Evolutionary conservation across 2,888 invertebrate genomes (phyloP).

Genomic region (Chromoteleia sp.): DNA sequence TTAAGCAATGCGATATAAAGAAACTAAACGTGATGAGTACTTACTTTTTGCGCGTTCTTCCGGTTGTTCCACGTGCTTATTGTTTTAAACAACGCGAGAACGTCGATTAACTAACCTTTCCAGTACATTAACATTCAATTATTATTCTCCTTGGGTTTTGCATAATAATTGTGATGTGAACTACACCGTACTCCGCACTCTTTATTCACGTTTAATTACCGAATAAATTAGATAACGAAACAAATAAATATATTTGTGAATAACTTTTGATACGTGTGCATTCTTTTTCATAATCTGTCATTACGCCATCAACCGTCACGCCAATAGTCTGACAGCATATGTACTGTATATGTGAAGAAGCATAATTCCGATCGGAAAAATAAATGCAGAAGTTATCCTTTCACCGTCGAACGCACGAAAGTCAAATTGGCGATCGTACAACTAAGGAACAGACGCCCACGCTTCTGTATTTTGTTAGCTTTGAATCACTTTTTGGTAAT

Average conservation of each 20-base stretch:
- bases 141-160: slow-evolving; percentile 13
- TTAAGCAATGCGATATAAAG: too few relatives aligned
- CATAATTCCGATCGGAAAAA: slow-evolving; percentile 15
- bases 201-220: background rate
- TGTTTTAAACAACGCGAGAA: slow-evolving; percentile 18
- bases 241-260: background rate
- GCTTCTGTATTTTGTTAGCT: background rate
- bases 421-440: slow-evolving; percentile 20
- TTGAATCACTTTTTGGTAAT: slow-evolving; percentile 19
- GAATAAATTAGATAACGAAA: background rate
- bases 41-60: background rate
- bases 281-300: background rate
- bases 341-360: slow-evolving; percentile 1
- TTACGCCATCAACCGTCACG: slow-evolving; percentile 1
- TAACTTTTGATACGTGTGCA: too few relatives aligned
- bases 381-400: slow-evolving; percentile 34
- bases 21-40: background rate
- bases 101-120: slow-evolving; percentile 3
- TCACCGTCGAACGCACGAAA: slow-evolving; percentile 31
- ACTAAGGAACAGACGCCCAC: slow-evolving; percentile 25
- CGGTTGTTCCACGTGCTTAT: slow-evolving; percentile 12
- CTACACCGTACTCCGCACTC: background rate
- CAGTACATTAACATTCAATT: slow-evolving; percentile 1
- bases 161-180: background rate
- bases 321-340: background rate